A percentile compares a stretch with the other conserved stretches of the same genome.
These are phyloP conservation scores for Scyliorhinus canicula DNA, from an alignment of 2,797 vertebrate species.

Conservation along the genomic window DNA sequence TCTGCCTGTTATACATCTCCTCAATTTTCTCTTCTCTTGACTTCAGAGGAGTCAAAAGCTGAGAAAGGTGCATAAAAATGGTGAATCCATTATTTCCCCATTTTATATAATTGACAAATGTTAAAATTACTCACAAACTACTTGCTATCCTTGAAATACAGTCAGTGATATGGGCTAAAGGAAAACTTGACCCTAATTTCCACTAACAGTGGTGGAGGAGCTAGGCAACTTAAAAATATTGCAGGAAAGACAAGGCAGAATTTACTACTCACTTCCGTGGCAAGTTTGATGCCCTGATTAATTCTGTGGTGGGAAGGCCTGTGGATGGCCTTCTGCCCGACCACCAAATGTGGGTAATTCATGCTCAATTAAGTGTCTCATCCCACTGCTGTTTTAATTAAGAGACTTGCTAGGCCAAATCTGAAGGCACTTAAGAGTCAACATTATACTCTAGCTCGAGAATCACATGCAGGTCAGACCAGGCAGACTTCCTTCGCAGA, in stretches of 20 bases:
- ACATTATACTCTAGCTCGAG: no score
- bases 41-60: not conserved
- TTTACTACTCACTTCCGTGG: not conserved
- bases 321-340: no score
- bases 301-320: no score
- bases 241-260: not conserved
- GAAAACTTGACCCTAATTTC: not conserved
- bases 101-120: not conserved
- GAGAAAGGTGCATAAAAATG: not conserved
- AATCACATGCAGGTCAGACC: no score
- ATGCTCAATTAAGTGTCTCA: no score
- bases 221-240: not conserved
- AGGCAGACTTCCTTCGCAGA: no score
- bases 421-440: no score
- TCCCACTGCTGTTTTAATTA: no score
- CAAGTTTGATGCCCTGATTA: no score
- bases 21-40: not conserved
- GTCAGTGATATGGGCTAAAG: not conserved
- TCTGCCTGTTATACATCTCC: not conserved
- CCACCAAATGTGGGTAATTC: no score
- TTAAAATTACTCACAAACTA: not conserved
- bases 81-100: not conserved
- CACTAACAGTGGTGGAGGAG: not conserved
- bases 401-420: no score
- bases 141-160: not conserved